Evolutionary conservation across 1,140 invertebrate genomes (phyloP).

Genomic region (Zaprionus africanus): DNA sequence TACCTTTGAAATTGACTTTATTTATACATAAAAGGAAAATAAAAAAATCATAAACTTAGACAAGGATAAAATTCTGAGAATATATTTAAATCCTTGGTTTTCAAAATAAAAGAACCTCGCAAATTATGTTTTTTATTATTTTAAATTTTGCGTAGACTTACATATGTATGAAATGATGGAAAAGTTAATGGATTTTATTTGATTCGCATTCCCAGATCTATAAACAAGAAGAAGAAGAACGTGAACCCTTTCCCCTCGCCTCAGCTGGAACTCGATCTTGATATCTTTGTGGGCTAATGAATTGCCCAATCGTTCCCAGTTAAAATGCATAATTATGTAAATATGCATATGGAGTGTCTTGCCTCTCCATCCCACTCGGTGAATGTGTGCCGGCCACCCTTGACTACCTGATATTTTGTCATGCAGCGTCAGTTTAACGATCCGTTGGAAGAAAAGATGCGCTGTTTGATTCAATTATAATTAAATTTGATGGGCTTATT

Average conservation of each 20-base stretch:
- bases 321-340: conserved; percentile 5
- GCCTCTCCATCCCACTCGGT: background rate
- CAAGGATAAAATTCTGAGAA: too few species aligned
- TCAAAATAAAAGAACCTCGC: too few species aligned
- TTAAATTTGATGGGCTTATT: conserved; percentile 79
- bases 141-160: too few species aligned
- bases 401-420: conserved; percentile 37
- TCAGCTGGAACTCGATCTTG: background rate
- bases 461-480: conserved; percentile 68
- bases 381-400: background rate
- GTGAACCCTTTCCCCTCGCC: background rate
- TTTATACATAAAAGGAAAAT: too few species aligned
- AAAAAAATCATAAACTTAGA: too few species aligned
- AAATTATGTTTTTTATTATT: too few species aligned
- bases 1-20: too few species aligned
- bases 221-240: background rate
- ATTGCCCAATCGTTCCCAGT: conserved; percentile 5
- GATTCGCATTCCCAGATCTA: too few species aligned
- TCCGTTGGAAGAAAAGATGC: conserved; percentile 43
- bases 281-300: background rate
- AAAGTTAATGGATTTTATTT: background rate
- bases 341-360: background rate
- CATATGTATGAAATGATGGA: too few species aligned
- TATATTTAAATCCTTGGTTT: too few species aligned
- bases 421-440: conserved; percentile 75